A percentile compares a stretch with the other conserved stretches of the same genome.
These are phyloP conservation scores for Rhamphomyia laevipes DNA, from an alignment of 2,888 invertebrate species.

Conservation along the genomic window DNA sequence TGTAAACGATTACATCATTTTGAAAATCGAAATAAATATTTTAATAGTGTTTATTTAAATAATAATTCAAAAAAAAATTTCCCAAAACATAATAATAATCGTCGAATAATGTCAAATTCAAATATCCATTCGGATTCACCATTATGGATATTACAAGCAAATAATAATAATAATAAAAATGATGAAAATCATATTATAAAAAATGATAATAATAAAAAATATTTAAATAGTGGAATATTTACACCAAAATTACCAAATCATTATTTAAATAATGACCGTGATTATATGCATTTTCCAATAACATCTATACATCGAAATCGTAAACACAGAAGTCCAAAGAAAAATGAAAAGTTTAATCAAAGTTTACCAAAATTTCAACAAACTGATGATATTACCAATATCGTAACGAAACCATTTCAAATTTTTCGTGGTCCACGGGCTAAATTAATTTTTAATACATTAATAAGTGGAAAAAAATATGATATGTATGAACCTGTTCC, in stretches of 20 bases:
- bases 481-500: slow-evolving; percentile 35
- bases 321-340: neutral
- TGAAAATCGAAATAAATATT: too few species aligned
- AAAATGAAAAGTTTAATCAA: neutral
- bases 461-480: slow-evolving; percentile 27
- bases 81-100: too few species aligned
- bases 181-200: too few species aligned
- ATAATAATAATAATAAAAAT: neutral
- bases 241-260: neutral
- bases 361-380: neutral
- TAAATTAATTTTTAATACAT: slow-evolving; percentile 29
- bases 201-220: neutral
- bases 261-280: neutral
- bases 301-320: neutral
- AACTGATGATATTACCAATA: neutral
- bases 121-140: neutral
- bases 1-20: too few species aligned
- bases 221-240: neutral
- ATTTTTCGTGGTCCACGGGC: slow-evolving; percentile 29
- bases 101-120: too few species aligned
- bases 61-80: too few species aligned
- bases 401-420: slow-evolving; percentile 20
- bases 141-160: neutral
- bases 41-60: too few species aligned
- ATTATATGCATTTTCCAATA: neutral